Evolutionary conservation across 2,797 vertebrate species (phyloP), one percentile per base, ranked within the genome.

Genomic region (Epinephelus malabaricus): DNA sequence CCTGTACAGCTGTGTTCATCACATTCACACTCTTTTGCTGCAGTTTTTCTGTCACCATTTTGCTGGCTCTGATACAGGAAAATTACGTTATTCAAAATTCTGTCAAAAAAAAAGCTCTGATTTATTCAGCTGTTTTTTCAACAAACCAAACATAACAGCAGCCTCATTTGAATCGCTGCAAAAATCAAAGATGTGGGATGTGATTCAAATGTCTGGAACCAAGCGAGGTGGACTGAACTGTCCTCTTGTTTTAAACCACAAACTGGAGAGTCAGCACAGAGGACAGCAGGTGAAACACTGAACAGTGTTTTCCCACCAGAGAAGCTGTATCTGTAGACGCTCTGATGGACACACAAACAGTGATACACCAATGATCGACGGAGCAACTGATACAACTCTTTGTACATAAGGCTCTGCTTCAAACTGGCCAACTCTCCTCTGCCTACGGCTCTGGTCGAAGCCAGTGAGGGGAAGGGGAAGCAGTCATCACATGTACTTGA

Each of bases 401-500:
- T 56, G 12, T 17, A 14, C 15, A 21, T 2, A 3, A 4, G n/a
- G 51, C 34, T 59, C 3, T 43, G 68, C 27, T 43, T n/a, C 38
- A 43, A n/a, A 38, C 13, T 1, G 78, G 6, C 25, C 47, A 21
- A 19, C 11, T 58, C 34, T 23, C 15, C 15, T 13, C 68, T 46
- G 47, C 75, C 19, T 27, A n/a, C 25, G 3, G 69, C 49, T 70
- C 59, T 13, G 30, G 49, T 2, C 34, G 67, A 58, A 14, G 69
- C 46, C 69, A 7, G 40, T 13, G 23, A 18, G 23, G 34, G 51
- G 71, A 73, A 67, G 67, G 60, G 82, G 84, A 85, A 88, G 86
- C 71, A 60, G 78, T 66, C 85, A 59, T 89, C 88, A 88, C 87
- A 76, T 87, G 88, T 13, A 70, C 69, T 76, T 83, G 80, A 89